These are phyloP conservation scores for Athalia cordata DNA, from an alignment of 2,888 invertebrate species.

Conservation along the genomic window DNA sequence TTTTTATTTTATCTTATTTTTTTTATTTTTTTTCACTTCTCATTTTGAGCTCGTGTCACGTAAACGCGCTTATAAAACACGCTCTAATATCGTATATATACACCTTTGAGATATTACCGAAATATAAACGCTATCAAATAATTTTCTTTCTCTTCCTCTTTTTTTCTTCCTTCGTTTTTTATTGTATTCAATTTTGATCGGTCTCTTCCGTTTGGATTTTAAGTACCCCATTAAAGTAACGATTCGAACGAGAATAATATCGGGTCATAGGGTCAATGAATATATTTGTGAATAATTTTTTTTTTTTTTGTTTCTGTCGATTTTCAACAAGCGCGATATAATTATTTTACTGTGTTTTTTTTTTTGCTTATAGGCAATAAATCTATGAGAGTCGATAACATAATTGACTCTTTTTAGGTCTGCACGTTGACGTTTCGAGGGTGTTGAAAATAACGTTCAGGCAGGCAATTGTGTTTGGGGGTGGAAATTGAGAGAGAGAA, in stretches of 20 bases:
- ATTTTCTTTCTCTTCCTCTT: neutral
- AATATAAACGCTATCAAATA: neutral
- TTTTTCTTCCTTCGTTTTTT: neutral
- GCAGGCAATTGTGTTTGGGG: neutral
- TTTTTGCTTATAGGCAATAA: neutral
- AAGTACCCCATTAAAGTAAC: neutral
- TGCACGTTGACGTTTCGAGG: neutral
- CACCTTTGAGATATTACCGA: conserved; percentile 35
- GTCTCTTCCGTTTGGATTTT: conserved; percentile 39
- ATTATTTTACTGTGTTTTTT: no score
- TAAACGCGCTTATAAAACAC: conserved; percentile 2
- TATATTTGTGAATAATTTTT: conserved; percentile 31
- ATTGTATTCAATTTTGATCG: conserved; percentile 19
- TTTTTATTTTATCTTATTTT: neutral
- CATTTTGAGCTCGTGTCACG: conserved; percentile 11
- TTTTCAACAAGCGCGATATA: neutral
- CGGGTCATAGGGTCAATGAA: conserved; percentile 61
- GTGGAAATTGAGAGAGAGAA: neutral
- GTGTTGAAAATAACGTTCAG: neutral
- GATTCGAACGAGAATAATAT: neutral
- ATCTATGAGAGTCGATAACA: neutral
- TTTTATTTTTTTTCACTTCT: no score
- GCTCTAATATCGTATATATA: conserved; percentile 14
- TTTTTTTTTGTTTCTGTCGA: neutral
- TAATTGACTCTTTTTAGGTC: neutral